Conservation (phyloP, 2,797 vertebrate species). For the Acanthiza pusilla region DNA sequence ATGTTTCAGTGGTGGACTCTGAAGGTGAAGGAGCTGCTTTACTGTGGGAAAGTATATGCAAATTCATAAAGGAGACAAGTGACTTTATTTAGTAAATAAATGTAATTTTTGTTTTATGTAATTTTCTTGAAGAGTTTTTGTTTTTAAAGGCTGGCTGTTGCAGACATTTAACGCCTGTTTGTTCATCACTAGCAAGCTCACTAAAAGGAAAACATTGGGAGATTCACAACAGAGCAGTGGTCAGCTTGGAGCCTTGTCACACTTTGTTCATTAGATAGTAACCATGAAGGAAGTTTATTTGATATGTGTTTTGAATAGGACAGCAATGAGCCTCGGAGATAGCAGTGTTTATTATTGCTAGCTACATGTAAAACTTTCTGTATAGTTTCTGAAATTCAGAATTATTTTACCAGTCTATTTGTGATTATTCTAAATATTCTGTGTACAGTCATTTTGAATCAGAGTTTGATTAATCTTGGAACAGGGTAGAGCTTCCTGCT, state of each 20-base stretch:
- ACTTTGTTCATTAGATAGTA: background rate
- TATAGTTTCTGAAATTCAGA: background rate
- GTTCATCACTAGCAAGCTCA: background rate
- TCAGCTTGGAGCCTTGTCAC: background rate
- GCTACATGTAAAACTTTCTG: rapidly evolving
- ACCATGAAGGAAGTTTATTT: background rate
- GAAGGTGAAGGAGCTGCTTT: background rate
- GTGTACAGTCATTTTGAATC: background rate
- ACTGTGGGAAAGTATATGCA: background rate
- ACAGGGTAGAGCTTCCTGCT: background rate
- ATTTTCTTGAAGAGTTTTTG: background rate
- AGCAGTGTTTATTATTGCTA: background rate
- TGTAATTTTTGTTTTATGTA: background rate
- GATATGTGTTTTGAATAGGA: background rate
- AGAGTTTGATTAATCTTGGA: background rate
- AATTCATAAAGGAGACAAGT: background rate
- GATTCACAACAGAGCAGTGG: background rate
- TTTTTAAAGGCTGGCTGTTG: background rate
- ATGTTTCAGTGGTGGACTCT: background rate
- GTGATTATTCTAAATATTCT: background rate
- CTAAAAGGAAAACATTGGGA: background rate
- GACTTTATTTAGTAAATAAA: background rate
- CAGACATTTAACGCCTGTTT: background rate
- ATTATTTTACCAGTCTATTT: background rate
- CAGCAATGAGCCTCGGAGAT: background rate